Conservation (phyloP, 2,888 invertebrate genomes). For the Catocala sponsa region DNA sequence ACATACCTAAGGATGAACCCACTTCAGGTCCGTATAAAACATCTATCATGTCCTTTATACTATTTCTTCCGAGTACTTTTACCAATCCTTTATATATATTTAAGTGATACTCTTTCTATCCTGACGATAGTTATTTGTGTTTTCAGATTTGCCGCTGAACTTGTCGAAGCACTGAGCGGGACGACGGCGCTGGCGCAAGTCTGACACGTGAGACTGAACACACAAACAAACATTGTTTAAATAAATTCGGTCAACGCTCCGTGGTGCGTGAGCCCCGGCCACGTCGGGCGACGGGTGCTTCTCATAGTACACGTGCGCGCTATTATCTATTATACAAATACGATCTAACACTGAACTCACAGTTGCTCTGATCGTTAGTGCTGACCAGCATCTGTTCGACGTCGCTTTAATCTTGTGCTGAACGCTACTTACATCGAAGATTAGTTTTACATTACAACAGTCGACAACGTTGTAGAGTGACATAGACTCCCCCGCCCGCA, state of each 20-base stretch:
- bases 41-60: background rate
- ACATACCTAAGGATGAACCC: constrained; percentile 88
- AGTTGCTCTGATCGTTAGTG: background rate
- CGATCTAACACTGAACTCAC: constrained; percentile 29
- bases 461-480: too few relatives aligned
- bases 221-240: constrained; percentile 62
- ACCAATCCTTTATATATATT: too few relatives aligned
- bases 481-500: too few relatives aligned
- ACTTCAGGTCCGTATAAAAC: constrained; percentile 80
- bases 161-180: constrained; percentile 93
- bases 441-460: background rate
- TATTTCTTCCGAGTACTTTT: too few relatives aligned
- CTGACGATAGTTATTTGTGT: constrained; percentile 30
- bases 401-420: background rate
- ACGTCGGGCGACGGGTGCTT: constrained; percentile 29
- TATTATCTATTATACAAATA: constrained; percentile 37
- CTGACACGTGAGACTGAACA: constrained; percentile 72
- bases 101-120: background rate
- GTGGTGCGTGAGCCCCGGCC: constrained; percentile 37
- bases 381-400: background rate
- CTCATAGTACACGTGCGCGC: constrained; percentile 28
- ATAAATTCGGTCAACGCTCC: constrained; percentile 51
- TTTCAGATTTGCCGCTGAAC: constrained; percentile 96
- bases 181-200: constrained; percentile 60
- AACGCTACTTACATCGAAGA: background rate